A percentile compares a stretch with the other conserved stretches of the same genome.
Evolutionary conservation across 1,140 invertebrate species (phyloP).

Genomic region (Brachionus rubens): DNA sequence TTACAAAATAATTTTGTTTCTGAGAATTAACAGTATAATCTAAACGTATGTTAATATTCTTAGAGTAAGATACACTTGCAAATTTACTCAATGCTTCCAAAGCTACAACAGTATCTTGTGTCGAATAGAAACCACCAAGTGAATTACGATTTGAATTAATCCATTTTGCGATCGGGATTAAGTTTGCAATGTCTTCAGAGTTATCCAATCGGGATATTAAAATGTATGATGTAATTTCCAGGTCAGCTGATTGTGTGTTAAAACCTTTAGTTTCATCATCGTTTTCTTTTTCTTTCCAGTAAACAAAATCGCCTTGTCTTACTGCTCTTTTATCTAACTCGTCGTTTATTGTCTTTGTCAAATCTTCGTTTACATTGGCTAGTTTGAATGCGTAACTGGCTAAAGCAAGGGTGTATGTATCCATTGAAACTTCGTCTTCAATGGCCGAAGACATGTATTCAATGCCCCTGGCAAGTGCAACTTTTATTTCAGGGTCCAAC

Average conservation of each 20-base stretch:
- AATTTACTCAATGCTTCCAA: slow-evolving; percentile 60
- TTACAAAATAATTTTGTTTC: not conserved
- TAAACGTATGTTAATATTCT: not conserved
- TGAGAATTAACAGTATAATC: not conserved
- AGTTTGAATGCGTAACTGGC: slow-evolving; percentile 72
- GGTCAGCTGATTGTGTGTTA: slow-evolving; percentile 68
- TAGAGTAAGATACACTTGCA: not conserved
- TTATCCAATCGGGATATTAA: slow-evolving; percentile 65
- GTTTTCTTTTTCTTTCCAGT: not conserved
- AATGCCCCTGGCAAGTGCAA: not conserved
- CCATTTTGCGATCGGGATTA: slow-evolving; percentile 79
- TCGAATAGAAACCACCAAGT: slow-evolving; percentile 77
- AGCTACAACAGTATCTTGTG: slow-evolving; percentile 63
- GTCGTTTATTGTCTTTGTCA: not conserved
- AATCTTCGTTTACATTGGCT: slow-evolving; percentile 65
- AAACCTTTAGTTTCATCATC: not conserved
- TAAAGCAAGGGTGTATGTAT: slow-evolving; percentile 74
- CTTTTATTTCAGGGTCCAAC: not conserved
- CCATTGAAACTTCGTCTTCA: slow-evolving; percentile 56
- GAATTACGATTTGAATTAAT: slow-evolving; percentile 75
- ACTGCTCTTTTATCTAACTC: slow-evolving; percentile 17
- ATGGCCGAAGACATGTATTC: not conserved
- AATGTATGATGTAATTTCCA: slow-evolving; percentile 82
- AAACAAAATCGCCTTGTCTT: slow-evolving; percentile 11
- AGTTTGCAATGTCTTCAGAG: slow-evolving; percentile 51